phyloP scores from a whole-genome alignment of 1,140 invertebrate genomes.

The Microplitis mediator region DNA sequence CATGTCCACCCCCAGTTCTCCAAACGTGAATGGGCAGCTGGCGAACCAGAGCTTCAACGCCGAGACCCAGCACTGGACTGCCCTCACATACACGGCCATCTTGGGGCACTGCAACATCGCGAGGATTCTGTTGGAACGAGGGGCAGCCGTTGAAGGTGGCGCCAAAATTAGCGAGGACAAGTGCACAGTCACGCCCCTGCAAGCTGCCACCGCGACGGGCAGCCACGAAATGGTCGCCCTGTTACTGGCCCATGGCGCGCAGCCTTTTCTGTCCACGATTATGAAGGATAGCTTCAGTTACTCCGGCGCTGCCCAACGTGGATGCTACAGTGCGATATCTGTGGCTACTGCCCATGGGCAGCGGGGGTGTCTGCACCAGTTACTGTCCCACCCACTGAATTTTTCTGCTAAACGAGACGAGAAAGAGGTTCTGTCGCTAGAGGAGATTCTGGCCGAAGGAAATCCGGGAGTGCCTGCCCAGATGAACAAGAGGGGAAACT shows the following conservation, averaged over 20 bases:
- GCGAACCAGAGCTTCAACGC: conserved; percentile 63
- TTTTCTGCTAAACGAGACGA: conserved; percentile 66
- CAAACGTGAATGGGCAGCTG: too few species aligned
- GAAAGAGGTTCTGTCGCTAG: conserved; percentile 81
- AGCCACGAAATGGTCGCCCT: conserved; percentile 81
- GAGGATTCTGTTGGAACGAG: conserved; percentile 74
- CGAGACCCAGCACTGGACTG: conserved; percentile 80
- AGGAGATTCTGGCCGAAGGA: conserved; percentile 89
- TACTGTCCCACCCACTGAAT: conserved; percentile 77
- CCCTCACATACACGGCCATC: conserved; percentile 73
- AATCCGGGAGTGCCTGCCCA: conserved; percentile 50
- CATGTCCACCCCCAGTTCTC: too few species aligned
- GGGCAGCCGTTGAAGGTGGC: conserved; percentile 85
- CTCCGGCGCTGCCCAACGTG: conserved; percentile 81
- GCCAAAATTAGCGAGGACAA: conserved; percentile 81
- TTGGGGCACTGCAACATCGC: conserved; percentile 66
- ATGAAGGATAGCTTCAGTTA: conserved; percentile 84
- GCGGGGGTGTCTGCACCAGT: conserved; percentile 74
- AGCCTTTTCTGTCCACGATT: conserved; percentile 84
- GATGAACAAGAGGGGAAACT: conserved; percentile 50
- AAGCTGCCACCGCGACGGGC: conserved; percentile 81
- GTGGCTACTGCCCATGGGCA: conserved; percentile 87
- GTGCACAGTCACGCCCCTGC: conserved; percentile 83
- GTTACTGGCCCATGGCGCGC: conserved; percentile 80
- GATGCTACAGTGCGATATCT: conserved; percentile 84